phyloP scores from a whole-genome alignment of 2,113 vertebrate genomes.

The Clinocottus analis region DNA sequence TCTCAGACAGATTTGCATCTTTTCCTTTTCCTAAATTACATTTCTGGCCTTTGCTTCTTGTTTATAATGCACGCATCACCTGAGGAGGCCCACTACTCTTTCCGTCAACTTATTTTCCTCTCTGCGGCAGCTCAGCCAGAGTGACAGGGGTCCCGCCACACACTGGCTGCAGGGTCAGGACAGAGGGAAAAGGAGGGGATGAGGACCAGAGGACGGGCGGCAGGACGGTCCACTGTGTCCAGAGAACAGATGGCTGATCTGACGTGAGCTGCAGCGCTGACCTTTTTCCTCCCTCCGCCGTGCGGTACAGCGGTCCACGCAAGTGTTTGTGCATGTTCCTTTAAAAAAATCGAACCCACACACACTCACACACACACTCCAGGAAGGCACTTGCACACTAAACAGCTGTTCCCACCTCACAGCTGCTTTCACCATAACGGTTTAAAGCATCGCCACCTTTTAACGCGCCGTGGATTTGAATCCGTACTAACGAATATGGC shows the following conservation, averaged over 20 bases:
- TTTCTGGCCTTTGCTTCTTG: neutral
- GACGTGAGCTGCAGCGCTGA: slow-evolving; percentile 59
- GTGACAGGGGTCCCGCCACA: slow-evolving; percentile 61
- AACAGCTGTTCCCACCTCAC: slow-evolving; percentile 49
- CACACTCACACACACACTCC: neutral
- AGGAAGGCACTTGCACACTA: slow-evolving; percentile 3
- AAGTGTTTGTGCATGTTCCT: slow-evolving; percentile 40
- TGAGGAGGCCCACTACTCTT: neutral
- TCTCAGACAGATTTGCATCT: neutral
- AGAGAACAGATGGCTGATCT: slow-evolving; percentile 76
- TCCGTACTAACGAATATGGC: slow-evolving; percentile 11
- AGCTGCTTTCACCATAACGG: slow-evolving; percentile 27
- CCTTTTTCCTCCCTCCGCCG: slow-evolving; percentile 60
- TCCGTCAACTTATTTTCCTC: slow-evolving; percentile 26
- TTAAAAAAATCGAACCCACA: slow-evolving; percentile 30
- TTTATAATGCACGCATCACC: neutral
- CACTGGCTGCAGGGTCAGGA: slow-evolving; percentile 55
- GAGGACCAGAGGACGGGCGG: slow-evolving; percentile 73
- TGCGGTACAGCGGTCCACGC: slow-evolving; percentile 50
- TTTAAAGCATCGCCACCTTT: slow-evolving; percentile 1
- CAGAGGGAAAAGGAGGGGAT: slow-evolving; percentile 56
- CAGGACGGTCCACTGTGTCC: slow-evolving; percentile 22
- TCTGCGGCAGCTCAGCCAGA: slow-evolving; percentile 24
- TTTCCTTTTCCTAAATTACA: neutral
- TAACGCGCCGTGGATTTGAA: slow-evolving; percentile 1